A percentile compares a stretch with the other conserved stretches of the same genome.
phyloP scores from a whole-genome alignment of 2,888 invertebrate species.

The Exocentrus adspersus region DNA sequence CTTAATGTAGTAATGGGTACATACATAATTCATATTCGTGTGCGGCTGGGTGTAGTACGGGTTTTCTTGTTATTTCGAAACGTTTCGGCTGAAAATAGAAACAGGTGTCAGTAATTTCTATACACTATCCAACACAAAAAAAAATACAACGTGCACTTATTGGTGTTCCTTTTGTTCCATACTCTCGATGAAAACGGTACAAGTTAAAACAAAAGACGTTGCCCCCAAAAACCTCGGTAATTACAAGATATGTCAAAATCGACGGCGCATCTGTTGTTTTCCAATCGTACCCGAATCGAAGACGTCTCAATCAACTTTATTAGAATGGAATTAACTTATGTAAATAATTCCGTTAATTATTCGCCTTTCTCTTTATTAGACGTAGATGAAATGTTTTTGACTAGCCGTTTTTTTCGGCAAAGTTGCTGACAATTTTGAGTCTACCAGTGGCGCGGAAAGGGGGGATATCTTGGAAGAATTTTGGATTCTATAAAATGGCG shows the following conservation, averaged over 20 bases:
- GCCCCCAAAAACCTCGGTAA: neutral
- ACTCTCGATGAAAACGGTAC: too few species aligned
- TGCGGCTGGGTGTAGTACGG: constrained; percentile 10
- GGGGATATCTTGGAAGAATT: too few species aligned
- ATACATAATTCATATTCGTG: constrained; percentile 27
- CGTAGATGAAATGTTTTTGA: too few species aligned
- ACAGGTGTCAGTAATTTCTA: constrained; percentile 16
- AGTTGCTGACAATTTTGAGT: neutral
- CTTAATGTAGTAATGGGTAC: constrained; percentile 1
- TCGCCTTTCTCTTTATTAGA: neutral
- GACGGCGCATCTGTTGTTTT: constrained; percentile 9
- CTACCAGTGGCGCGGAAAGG: neutral
- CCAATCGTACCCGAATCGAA: neutral
- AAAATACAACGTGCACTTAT: too few species aligned
- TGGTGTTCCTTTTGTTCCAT: neutral
- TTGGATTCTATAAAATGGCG: too few species aligned
- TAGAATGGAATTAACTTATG: neutral
- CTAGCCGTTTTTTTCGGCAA: too few species aligned
- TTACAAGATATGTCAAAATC: neutral
- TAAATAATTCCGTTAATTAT: neutral
- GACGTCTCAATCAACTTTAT: neutral
- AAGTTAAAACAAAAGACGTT: too few species aligned
- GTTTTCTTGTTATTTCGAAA: constrained; percentile 15
- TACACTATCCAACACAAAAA: too few species aligned
- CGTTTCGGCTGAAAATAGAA: constrained; percentile 19